These are phyloP conservation scores for Leiothrix lutea DNA, from an alignment of 2,113 vertebrate genomes.

Conservation along the genomic window DNA sequence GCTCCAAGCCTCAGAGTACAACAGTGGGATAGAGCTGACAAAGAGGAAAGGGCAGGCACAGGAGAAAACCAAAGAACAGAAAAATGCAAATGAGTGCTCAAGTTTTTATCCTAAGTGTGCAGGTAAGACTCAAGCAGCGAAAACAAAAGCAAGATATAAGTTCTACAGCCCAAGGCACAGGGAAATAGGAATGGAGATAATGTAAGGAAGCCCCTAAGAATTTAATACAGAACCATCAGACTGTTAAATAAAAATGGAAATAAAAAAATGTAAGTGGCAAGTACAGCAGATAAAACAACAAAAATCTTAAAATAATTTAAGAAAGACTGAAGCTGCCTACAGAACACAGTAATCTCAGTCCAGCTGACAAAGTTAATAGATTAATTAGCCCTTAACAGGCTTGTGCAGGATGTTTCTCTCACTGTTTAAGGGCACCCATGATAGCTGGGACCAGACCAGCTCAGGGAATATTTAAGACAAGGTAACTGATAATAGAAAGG, in stretches of 20 bases:
- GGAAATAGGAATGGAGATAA: neutral
- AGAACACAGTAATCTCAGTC: neutral
- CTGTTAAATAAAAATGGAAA: neutral
- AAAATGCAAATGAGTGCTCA: neutral
- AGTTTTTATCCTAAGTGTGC: neutral
- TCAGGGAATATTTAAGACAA: neutral
- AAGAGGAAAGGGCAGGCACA: neutral
- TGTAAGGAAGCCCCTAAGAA: neutral
- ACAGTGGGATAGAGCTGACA: neutral
- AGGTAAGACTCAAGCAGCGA: neutral
- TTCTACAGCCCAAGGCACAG: neutral
- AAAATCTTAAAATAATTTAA: neutral
- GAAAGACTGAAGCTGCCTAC: neutral
- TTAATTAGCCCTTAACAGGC: neutral
- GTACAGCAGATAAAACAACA: neutral
- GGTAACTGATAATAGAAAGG: neutral
- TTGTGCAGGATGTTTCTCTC: neutral
- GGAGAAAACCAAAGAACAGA: neutral
- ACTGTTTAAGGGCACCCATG: neutral
- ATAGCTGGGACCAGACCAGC: neutral
- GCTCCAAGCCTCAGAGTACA: neutral
- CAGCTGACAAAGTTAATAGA: neutral
- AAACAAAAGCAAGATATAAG: neutral
- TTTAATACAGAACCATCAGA: neutral
- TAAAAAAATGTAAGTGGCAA: neutral